Conservation (phyloP, 2,797 vertebrate genomes). For the Channa striata region DNA sequence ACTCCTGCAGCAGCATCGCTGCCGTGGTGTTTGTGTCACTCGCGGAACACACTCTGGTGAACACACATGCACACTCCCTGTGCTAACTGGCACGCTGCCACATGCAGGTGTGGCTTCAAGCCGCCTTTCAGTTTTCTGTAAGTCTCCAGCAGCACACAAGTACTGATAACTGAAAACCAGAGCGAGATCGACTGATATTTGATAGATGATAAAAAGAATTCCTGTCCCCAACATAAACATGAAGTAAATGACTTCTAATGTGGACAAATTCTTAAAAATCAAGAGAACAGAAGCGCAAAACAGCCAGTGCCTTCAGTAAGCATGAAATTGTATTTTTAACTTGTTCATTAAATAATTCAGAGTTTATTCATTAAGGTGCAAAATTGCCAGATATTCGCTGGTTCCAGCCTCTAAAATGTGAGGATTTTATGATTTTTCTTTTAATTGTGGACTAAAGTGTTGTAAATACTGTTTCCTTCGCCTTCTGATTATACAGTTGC, state of each 20-base stretch:
- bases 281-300: no score
- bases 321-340: no score
- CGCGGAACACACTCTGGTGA: constrained; percentile 35
- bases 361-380: no score
- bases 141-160: constrained; percentile 5
- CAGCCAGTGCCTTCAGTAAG: no score
- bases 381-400: no score
- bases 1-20: constrained; percentile 35
- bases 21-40: constrained; percentile 23
- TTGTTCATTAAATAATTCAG: no score
- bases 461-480: no score
- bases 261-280: no score
- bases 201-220: neutral
- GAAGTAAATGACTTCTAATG: neutral
- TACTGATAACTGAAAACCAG: constrained; percentile 15
- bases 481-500: no score
- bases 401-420: no score
- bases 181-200: neutral
- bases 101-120: constrained; percentile 77
- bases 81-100: constrained; percentile 77
- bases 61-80: constrained; percentile 67
- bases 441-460: no score
- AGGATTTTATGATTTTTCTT: no score
- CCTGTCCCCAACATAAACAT: neutral
- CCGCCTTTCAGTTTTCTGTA: constrained; percentile 51